Conservation (phyloP, 2,797 vertebrate species). For the Platyrinchus mystaceus region DNA sequence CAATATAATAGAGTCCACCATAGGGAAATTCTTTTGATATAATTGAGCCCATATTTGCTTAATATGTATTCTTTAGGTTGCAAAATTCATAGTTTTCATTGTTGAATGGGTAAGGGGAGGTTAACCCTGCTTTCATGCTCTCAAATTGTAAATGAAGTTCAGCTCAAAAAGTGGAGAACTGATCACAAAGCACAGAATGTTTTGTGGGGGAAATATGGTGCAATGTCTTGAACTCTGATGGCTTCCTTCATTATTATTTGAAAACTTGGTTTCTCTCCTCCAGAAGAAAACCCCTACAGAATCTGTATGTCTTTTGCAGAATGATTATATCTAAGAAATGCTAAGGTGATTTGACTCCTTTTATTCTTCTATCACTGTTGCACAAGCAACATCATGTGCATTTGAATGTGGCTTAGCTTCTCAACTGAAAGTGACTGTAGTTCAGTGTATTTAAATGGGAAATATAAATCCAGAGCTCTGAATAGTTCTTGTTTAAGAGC, state of each 20-base stretch:
- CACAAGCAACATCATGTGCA: not conserved
- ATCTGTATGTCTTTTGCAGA: not conserved
- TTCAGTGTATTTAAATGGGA: not conserved
- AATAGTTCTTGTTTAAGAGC: not conserved
- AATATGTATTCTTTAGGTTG: not conserved
- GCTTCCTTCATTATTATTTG: not conserved
- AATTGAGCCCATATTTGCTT: conserved; percentile 9
- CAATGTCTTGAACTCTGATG: not conserved
- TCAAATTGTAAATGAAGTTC: not conserved
- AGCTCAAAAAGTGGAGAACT: not conserved
- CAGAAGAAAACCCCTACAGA: not conserved
- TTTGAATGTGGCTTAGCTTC: not conserved
- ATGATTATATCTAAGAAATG: not conserved
- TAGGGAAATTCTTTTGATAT: not conserved
- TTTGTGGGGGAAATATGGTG: not conserved
- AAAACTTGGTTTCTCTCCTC: not conserved
- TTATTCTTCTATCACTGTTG: not conserved
- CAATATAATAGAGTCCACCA: not conserved
- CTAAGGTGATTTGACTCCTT: not conserved
- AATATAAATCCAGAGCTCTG: not conserved
- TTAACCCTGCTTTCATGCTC: not conserved
- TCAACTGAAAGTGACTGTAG: not conserved
- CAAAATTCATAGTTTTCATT: not conserved
- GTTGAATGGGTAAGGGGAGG: not conserved
- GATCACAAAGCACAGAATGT: not conserved